Conservation (phyloP, 2,797 vertebrate species). For the Leucoraja ocellata region DNA sequence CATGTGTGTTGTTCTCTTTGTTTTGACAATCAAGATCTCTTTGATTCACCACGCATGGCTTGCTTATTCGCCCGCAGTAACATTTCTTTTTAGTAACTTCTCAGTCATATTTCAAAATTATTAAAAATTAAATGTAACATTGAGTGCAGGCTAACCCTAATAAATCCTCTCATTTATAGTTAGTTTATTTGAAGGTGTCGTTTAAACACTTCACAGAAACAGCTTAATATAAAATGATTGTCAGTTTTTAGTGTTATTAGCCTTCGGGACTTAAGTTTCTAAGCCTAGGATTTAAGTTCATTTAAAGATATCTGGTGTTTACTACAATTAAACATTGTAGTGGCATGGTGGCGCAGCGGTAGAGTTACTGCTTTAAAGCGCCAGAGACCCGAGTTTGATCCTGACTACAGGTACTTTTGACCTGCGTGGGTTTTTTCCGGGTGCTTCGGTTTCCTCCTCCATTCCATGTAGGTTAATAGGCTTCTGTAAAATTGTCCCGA, state of each 20-base stretch:
- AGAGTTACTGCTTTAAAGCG: no score
- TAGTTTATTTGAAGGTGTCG: not conserved
- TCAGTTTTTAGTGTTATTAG: not conserved
- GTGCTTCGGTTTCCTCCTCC: no score
- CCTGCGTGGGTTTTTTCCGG: no score
- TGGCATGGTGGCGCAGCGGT: no score
- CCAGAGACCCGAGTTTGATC: no score
- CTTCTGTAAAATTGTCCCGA: no score
- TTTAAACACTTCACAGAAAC: slow-evolving; percentile 15
- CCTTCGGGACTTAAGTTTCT: not conserved
- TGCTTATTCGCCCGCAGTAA: no score
- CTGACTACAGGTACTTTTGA: no score
- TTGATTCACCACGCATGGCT: no score
- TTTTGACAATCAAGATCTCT: no score
- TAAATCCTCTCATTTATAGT: not conserved
- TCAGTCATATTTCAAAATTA: not conserved
- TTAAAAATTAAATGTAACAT: slow-evolving; percentile 1
- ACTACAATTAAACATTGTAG: not conserved
- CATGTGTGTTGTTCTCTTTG: no score
- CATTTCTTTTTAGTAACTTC: not conserved
- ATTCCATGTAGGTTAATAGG: no score
- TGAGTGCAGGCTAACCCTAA: not conserved
- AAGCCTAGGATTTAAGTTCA: not conserved
- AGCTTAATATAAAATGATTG: not conserved
- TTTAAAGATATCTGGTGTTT: not conserved